These are phyloP conservation scores for Branchinecta lynchi DNA, from an alignment of 1,140 invertebrate species.

Conservation along the genomic window DNA sequence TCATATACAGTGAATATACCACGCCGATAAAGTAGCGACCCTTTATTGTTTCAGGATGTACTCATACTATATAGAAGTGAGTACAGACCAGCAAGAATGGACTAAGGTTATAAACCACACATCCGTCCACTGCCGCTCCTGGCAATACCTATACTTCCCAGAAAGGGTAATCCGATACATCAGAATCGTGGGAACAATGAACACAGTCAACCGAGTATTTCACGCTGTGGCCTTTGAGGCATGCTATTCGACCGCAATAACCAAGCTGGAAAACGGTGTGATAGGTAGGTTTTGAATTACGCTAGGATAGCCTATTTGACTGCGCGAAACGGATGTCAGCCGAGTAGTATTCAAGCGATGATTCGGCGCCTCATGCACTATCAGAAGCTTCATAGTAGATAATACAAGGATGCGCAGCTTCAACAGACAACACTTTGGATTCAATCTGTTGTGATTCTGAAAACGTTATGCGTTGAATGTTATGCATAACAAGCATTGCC, in stretches of 20 bases:
- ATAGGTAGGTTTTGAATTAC: slow-evolving; percentile 30
- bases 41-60: slow-evolving; percentile 49
- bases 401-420: no score
- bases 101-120: slow-evolving; percentile 79
- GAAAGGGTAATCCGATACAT: slow-evolving; percentile 72
- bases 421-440: no score
- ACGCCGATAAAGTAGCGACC: no score
- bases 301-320: no score
- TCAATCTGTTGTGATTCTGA: no score
- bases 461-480: no score
- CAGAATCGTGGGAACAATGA: slow-evolving; percentile 80
- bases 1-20: no score
- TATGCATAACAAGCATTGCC: no score
- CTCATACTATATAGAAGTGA: slow-evolving; percentile 92
- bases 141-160: slow-evolving; percentile 88
- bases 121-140: slow-evolving; percentile 79
- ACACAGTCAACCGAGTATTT: slow-evolving; percentile 90
- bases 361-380: no score
- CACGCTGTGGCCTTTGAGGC: slow-evolving; percentile 85
- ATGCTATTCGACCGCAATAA: slow-evolving; percentile 57
- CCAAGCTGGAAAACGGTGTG: slow-evolving; percentile 53
- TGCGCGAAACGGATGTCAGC: no score
- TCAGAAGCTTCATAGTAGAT: no score
- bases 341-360: no score
- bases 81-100: slow-evolving; percentile 92